Base-by-base conservation (phyloP, 2,113 vertebrate species). In the Pseudopipra pipra region DNA sequence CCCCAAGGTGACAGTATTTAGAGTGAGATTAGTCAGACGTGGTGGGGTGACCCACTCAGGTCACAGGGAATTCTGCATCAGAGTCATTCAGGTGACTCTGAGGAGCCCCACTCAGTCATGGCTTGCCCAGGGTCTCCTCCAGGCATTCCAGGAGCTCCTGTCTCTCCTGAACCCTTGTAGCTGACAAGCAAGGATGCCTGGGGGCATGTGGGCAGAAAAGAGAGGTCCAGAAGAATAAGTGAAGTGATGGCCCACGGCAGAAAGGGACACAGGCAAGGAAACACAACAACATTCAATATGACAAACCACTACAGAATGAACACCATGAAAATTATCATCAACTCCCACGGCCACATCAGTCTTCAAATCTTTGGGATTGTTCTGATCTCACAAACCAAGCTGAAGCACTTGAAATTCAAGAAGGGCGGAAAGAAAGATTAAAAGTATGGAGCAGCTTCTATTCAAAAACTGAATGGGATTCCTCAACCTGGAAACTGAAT, bases 201-300 rank as follows among this genome's bases (percentile, higher is more conserved):
- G n/a, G n/a, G 28, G 24, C n/a, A 43, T 0, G 4, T 2, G 6
- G 46, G n/a, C 21, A 78, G 52, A 46, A 66, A 85, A 74, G 49
- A 63, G 47, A 55, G 14, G 31, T 24, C 44, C 49, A 55, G 59
- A 83, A 22, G 52, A 89, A 68, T 16, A 23, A 55, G 37, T 6
- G 22, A 71, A 74, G 24, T 20, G 35, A 56, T 25, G 68, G 27
- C 15, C 25, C 54, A 24, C 0, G 0, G 66, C 52, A 82, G 35
- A 20, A 47, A 7, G 27, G 47, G 62, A 35, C 5, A 11, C 37
- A 58, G 55, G 14, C 0, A 0, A 25, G 39, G 62, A 90, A 90
- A 56, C 24, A 27, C 0, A 0, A 81, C 17, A 55, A 52, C 9
- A 63, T 44, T 63, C 63, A 63, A 31, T 35, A 49, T 28, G 56